A percentile compares a stretch with the other conserved stretches of the same genome.
phyloP scores from a whole-genome alignment of 2,888 invertebrate genomes.

The Pseudococcus jackbeardsleyi region DNA sequence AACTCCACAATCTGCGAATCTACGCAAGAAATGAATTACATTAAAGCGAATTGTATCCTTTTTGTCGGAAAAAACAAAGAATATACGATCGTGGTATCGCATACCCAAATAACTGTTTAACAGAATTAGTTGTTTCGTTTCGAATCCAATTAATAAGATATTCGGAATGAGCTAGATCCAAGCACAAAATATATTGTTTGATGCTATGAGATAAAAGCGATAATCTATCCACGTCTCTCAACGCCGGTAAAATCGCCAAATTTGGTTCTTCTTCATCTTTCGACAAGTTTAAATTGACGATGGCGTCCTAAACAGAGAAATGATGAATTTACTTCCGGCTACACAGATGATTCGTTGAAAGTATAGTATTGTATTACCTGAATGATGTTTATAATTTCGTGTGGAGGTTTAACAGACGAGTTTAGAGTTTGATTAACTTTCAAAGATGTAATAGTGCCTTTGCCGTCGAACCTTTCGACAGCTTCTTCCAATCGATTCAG shows the following conservation, averaged over 20 bases:
- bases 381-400: conserved; percentile 53
- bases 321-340: too few relatives aligned
- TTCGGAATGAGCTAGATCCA: conserved; percentile 84
- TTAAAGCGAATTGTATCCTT: too few relatives aligned
- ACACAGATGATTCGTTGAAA: too few relatives aligned
- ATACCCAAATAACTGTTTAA: conserved; percentile 87
- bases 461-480: conserved; percentile 60
- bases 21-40: conserved; percentile 70
- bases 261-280: conserved; percentile 65
- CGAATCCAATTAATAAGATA: conserved; percentile 85
- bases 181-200: conserved; percentile 86
- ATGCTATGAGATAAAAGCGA: conserved; percentile 89
- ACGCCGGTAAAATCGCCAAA: conserved; percentile 68
- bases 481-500: conserved; percentile 64
- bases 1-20: conserved; percentile 85
- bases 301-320: conserved; percentile 46
- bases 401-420: conserved; percentile 8
- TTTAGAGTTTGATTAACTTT: background rate
- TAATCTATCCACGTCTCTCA: conserved; percentile 72
- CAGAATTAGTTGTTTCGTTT: conserved; percentile 89
- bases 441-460: conserved; percentile 29
- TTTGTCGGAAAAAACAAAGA: too few relatives aligned
- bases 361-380: conserved; percentile 18
- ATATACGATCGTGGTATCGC: too few relatives aligned
- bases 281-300: conserved; percentile 63